Percentiles rank a stretch among this genome's conserved stretches.
phyloP scores from a whole-genome alignment of 2,797 vertebrate genomes.

The Chloroceryle inda region DNA sequence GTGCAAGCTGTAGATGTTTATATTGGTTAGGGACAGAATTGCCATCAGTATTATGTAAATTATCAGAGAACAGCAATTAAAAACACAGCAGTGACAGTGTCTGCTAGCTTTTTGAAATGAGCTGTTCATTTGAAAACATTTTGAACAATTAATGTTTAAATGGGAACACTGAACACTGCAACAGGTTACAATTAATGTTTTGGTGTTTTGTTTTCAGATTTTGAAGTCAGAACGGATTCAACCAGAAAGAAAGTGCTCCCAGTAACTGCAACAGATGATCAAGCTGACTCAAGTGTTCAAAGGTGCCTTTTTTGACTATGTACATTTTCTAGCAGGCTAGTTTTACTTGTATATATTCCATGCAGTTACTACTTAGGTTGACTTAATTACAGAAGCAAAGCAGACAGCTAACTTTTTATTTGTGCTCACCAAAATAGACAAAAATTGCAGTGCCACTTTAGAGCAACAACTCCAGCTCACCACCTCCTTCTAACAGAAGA shows the following conservation, averaged over 20 bases:
- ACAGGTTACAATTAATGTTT: background rate
- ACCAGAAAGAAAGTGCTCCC: constrained; percentile 68
- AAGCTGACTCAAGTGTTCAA: constrained; percentile 29
- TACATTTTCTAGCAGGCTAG: background rate
- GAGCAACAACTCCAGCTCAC: background rate
- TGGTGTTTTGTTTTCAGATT: constrained; percentile 78
- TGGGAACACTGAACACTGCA: too few relatives aligned
- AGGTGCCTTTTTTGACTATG: constrained; percentile 63
- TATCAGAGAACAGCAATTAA: background rate
- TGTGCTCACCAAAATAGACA: background rate
- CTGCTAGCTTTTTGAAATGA: background rate
- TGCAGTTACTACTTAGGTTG: background rate
- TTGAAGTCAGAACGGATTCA: constrained; percentile 81
- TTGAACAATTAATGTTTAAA: background rate
- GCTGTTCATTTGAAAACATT: background rate
- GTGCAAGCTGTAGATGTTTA: background rate
- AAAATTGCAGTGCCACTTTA: background rate
- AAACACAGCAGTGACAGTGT: background rate
- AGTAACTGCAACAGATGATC: constrained; percentile 29
- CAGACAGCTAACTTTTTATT: background rate
- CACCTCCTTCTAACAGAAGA: background rate
- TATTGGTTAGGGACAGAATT: background rate
- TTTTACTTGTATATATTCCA: background rate
- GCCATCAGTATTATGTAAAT: background rate
- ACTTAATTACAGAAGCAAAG: background rate